phyloP scores from a whole-genome alignment of 2,888 invertebrate genomes.

The Pammene aurita region DNA sequence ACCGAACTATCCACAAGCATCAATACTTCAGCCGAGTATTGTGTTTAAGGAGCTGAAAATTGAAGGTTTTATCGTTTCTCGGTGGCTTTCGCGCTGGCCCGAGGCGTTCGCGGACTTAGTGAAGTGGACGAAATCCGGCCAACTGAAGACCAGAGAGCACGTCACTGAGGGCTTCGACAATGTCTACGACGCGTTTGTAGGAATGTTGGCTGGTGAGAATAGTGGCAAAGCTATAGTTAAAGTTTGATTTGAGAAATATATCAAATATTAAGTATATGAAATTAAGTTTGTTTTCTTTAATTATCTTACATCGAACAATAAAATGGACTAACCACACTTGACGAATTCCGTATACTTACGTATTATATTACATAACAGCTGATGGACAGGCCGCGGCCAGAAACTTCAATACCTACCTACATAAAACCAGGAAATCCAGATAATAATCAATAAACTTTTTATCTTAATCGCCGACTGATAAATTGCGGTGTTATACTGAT shows the following conservation, averaged over 20 bases:
- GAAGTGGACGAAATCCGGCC: constrained; percentile 83
- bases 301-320: not conserved
- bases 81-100: constrained; percentile 75
- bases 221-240: constrained; percentile 84
- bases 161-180: constrained; percentile 85
- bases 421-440: constrained; percentile 59
- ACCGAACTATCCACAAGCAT: constrained; percentile 42
- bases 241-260: constrained; percentile 46
- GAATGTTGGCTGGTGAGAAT: constrained; percentile 81
- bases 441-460: no score
- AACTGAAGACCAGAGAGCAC: constrained; percentile 83
- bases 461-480: no score
- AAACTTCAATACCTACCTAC: constrained; percentile 75
- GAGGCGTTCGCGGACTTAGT: constrained; percentile 81
- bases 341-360: constrained; percentile 67
- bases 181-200: constrained; percentile 84
- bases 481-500: no score
- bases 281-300: not conserved
- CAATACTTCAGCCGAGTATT: constrained; percentile 71
- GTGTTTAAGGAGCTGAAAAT: constrained; percentile 79
- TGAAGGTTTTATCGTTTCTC: constrained; percentile 78
- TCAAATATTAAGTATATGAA: no score
- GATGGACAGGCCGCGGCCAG: constrained; percentile 65
- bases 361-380: constrained; percentile 54
- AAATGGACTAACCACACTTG: constrained; percentile 60